Conservation (phyloP, 2,888 invertebrate genomes). For the Aleiodes leptofemur region DNA sequence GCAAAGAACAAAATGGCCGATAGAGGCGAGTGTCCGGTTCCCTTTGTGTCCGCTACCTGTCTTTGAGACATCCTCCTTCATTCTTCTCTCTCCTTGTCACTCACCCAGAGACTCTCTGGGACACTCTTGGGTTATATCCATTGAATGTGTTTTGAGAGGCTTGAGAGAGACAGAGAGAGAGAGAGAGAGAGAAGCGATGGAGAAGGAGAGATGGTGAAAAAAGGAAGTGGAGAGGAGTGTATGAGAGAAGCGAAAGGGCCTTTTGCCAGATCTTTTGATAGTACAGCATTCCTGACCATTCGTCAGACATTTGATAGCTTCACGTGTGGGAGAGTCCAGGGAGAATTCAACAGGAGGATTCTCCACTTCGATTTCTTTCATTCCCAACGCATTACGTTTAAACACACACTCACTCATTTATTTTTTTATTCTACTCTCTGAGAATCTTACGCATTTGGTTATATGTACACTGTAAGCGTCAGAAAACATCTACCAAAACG, state of each 20-base stretch:
- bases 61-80: conserved; percentile 69
- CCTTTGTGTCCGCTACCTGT: conserved; percentile 73
- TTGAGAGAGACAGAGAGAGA: conserved; percentile 46
- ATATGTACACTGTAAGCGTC: not conserved
- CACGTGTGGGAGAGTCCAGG: conserved; percentile 66
- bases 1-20: conserved; percentile 61
- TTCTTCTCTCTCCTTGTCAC: conserved; percentile 36
- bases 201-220: conserved; percentile 42
- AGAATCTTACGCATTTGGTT: conserved; percentile 40
- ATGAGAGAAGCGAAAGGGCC: conserved; percentile 38
- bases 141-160: conserved; percentile 16
- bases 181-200: conserved; percentile 46
- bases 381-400: conserved; percentile 41
- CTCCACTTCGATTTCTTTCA: conserved; percentile 45
- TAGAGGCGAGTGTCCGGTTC: conserved; percentile 71
- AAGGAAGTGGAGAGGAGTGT: conserved; percentile 38
- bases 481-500: not conserved
- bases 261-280: conserved; percentile 71
- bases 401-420: conserved; percentile 47
- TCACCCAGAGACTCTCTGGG: conserved; percentile 18
- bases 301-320: conserved; percentile 75
- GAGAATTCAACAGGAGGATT: conserved; percentile 65
- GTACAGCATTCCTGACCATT: conserved; percentile 72
- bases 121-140: conserved; percentile 4
- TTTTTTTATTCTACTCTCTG: conserved; percentile 40